Evolutionary conservation across 1,140 invertebrate genomes (phyloP).

Genomic region (Nylanderia fulva): DNA sequence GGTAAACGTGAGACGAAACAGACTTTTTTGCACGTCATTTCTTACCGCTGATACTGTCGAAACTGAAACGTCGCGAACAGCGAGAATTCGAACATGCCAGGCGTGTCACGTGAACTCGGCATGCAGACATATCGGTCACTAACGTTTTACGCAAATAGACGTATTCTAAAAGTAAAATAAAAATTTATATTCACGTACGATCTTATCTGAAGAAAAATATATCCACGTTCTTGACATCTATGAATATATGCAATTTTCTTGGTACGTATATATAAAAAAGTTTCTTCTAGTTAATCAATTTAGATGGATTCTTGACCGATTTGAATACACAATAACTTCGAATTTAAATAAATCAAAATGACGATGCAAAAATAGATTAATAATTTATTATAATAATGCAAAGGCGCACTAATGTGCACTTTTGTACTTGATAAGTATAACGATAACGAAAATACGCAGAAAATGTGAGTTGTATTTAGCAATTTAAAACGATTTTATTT

Average conservation of each 20-base stretch:
- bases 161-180: conserved; percentile 30
- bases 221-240: neutral
- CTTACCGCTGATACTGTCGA: conserved; percentile 10
- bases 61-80: conserved; percentile 30
- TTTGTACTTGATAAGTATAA: neutral
- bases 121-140: neutral
- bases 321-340: neutral
- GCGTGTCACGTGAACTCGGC: conserved; percentile 18
- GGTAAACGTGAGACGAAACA: neutral
- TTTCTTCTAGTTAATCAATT: too few species aligned
- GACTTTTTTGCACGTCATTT: neutral
- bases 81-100: conserved; percentile 29
- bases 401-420: neutral
- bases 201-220: conserved; percentile 13
- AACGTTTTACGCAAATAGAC: conserved; percentile 1
- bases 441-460: neutral
- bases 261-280: neutral
- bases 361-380: neutral
- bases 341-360: neutral
- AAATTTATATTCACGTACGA: conserved; percentile 17
- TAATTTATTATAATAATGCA: neutral
- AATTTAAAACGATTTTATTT: neutral
- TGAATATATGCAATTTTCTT: conserved; percentile 35
- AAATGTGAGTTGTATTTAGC: neutral
- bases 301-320: neutral